Evolutionary conservation across 2,888 invertebrate genomes (phyloP).

Genomic region (Acleris holmiana): DNA sequence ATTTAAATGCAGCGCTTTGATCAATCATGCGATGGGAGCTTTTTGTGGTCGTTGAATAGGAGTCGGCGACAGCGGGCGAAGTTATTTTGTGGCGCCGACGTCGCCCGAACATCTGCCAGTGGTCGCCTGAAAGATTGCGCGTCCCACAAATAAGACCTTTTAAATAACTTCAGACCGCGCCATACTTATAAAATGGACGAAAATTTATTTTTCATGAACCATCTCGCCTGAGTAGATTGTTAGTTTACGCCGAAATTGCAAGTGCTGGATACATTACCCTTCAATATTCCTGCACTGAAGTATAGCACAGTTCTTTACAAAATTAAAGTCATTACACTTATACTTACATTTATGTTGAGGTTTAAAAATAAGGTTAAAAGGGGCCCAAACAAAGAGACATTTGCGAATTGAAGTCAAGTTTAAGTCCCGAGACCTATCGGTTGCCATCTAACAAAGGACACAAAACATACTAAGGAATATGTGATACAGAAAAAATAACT

Average conservation of each 20-base stretch:
- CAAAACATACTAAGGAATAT: conserved; percentile 54
- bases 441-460: conserved; percentile 29
- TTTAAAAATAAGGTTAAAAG: too few relatives aligned
- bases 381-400: too few relatives aligned
- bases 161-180: conserved; percentile 58
- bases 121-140: conserved; percentile 69
- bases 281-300: not conserved
- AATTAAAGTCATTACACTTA: too few relatives aligned
- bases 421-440: conserved; percentile 5
- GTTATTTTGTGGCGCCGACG: conserved; percentile 71
- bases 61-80: conserved; percentile 61
- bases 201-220: conserved; percentile 17
- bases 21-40: conserved; percentile 78
- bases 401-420: not conserved
- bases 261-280: conserved; percentile 13
- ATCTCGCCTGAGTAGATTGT: not conserved
- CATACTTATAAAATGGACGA: conserved; percentile 19
- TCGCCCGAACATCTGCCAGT: conserved; percentile 60
- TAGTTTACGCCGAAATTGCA: not conserved
- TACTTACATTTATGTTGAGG: too few relatives aligned
- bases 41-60: conserved; percentile 75
- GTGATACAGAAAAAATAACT: conserved; percentile 56
- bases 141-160: conserved; percentile 64
- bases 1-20: conserved; percentile 72
- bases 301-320: too few relatives aligned